Evolutionary conservation across 2,888 invertebrate genomes (phyloP).

Genomic region (Ectemnius continuus): DNA sequence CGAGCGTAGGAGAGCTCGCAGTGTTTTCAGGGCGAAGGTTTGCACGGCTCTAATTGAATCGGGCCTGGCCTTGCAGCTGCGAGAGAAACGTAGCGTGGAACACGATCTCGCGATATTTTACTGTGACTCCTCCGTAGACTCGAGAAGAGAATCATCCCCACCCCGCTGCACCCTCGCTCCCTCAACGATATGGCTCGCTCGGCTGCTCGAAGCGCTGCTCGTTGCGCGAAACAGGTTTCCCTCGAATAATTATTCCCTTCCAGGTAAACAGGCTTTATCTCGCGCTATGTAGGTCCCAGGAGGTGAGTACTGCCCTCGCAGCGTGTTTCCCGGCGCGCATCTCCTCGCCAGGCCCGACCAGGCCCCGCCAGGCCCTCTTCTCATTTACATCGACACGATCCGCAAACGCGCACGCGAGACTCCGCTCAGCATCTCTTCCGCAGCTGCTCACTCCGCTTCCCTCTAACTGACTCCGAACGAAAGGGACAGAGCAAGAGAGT

Average conservation of each 20-base stretch:
- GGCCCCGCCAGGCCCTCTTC: background rate
- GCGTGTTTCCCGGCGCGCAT: conserved; percentile 28
- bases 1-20: too few relatives aligned
- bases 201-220: background rate
- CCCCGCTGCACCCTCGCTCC: background rate
- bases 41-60: conserved; percentile 50
- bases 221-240: conserved; percentile 54
- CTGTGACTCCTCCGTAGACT: conserved; percentile 26
- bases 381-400: conserved; percentile 28
- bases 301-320: conserved; percentile 18
- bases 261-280: conserved; percentile 59
- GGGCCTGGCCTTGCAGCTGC: conserved; percentile 39
- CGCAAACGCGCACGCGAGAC: conserved; percentile 1
- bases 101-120: conserved; percentile 50
- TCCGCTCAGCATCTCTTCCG: too few relatives aligned
- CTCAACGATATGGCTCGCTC: too few relatives aligned
- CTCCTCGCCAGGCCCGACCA: conserved; percentile 8
- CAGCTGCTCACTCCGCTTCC: background rate
- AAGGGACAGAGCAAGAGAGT: too few relatives aligned
- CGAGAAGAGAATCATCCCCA: conserved; percentile 25
- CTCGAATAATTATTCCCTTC: conserved; percentile 58
- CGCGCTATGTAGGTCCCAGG: conserved; percentile 44
- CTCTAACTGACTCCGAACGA: conserved; percentile 1
- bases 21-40: too few relatives aligned
- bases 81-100: conserved; percentile 45